Base-by-base conservation (phyloP, 1,140 invertebrate species). In the Drosophila lini region DNA sequence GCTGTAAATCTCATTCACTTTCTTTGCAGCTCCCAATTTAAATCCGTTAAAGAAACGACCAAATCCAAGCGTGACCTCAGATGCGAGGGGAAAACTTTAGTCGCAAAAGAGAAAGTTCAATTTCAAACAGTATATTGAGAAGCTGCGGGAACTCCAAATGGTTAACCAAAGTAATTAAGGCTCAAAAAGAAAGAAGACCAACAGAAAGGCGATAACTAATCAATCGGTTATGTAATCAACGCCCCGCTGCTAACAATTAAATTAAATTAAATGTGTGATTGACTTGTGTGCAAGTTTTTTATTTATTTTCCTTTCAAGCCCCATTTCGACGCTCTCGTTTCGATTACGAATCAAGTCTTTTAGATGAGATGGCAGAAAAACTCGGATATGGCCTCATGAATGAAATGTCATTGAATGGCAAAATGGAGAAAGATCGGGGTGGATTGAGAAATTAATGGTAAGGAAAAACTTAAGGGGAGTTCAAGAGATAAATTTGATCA, bases 191-290 rank as follows among this genome's bases (percentile, higher is more conserved):
- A 44, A 28, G 41, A 71, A 70, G 50, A 44, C 40, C 38, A 69
- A 47, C 47, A 58, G 41, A 47, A 41, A 59, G 44, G 36, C 74
- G 32, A 48, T 76, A 61, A 77, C 73, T 68, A 67, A 76, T 77
- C 53, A 77, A 77, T 56, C 59, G 22, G 63, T 77, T 75, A 50
- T 55, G 73, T 75, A 75, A 75, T 25, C 53, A 50, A 57, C 59
- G 13, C 73, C 73, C 60, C 53, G 73, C 60, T 63, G 71, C 16
- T 52, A 75, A 58, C 73, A 75, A 75, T 65, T 65, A 75, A 75
- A 65, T 50, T 52, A 45, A 75, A 75, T 65, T 57, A 75, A 74
- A 75, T 65, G 45, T 58, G 60, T 75, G 73, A 75, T 75, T 75
- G 70, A 56, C 52, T 71, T 58, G 34, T 32, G 34, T 36, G 52